Evolutionary conservation across 2,888 invertebrate species (phyloP), one percentile per base, ranked within the genome.

Genomic region (Tineola bisselliella): DNA sequence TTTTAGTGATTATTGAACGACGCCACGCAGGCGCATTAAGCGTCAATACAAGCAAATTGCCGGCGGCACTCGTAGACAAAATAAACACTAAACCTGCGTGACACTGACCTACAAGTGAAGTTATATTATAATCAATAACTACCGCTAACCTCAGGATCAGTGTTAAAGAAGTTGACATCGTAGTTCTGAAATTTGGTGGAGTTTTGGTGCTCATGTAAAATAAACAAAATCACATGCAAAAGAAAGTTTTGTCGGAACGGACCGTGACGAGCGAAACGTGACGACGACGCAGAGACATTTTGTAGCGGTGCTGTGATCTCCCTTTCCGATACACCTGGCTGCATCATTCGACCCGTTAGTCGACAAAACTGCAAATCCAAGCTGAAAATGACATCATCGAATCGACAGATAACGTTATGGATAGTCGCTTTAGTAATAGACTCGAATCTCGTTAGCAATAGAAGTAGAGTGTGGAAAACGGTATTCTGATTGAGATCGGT

Each of bases 401-500:
- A 44, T 60, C 60, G 60, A 44, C 57, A 61, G 63, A 31, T 18
- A 56, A 56, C 57, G 12, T 17, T 48, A 8, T 8, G 2, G 17
- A 48, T 48, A 17, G 8, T 6, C 12, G 8, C 2, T 48, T 13
- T 48, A 17, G 6, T 48, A 48, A 48, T 15, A 48, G 17, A 48
- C 13, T 4, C 44, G n/a, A 44, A 44, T n/a, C 67, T 59, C 64
- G 66, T 66, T 77, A 70, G 13, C 17, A 15, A 48, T 25, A 54
- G 68, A 81, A 82, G 75, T 77, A 80, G 84, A 83, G 79, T 86
- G 79, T 77, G 79, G 77, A 77, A 78, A 81, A 54, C 54, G 77
- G 80, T 81, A 83, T 77, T 68, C 69, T 68, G 70, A 70, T 71
- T 71, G 71, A 76, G 75, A 76, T 79, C 75, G 69, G 84, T 82